phyloP scores from a whole-genome alignment of 2,888 invertebrate genomes.

The Hyppa rectilinea region DNA sequence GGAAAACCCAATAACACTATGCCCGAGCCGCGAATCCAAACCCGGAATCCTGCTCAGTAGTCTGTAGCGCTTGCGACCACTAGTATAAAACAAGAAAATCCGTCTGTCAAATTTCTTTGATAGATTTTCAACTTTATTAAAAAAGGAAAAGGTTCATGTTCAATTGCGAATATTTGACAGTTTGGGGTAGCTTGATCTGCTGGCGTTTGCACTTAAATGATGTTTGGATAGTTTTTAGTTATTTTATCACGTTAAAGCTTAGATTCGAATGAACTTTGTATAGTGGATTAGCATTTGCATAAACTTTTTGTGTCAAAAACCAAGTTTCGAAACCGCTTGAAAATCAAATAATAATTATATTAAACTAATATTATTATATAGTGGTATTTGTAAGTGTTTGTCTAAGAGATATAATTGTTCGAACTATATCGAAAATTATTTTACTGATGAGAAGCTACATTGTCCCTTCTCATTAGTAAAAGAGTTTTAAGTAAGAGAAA shows the following conservation, averaged over 20 bases:
- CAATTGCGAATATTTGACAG: no score
- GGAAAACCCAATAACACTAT: background rate
- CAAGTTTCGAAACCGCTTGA: background rate
- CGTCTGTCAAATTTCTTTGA: no score
- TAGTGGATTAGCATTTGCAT: background rate
- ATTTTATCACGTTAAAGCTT: background rate
- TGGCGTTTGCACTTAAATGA: no score
- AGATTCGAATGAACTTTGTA: background rate
- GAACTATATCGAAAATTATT: background rate
- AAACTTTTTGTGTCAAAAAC: background rate
- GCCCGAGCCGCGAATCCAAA: background rate
- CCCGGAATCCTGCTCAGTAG: background rate
- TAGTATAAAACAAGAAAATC: no score
- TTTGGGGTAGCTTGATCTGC: no score
- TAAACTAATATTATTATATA: no score
- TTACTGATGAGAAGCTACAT: background rate
- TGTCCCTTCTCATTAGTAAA: no score
- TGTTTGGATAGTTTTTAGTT: conserved; percentile 20
- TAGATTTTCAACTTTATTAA: no score
- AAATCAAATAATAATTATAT: background rate
- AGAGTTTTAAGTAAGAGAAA: no score
- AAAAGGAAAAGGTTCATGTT: no score
- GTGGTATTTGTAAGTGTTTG: no score
- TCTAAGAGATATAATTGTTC: no score
- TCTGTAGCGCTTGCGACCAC: background rate